Percentiles rank a stretch among this genome's conserved stretches.
Conservation (phyloP, 2,888 invertebrate species). For the Caenorhabditis panamensis region DNA sequence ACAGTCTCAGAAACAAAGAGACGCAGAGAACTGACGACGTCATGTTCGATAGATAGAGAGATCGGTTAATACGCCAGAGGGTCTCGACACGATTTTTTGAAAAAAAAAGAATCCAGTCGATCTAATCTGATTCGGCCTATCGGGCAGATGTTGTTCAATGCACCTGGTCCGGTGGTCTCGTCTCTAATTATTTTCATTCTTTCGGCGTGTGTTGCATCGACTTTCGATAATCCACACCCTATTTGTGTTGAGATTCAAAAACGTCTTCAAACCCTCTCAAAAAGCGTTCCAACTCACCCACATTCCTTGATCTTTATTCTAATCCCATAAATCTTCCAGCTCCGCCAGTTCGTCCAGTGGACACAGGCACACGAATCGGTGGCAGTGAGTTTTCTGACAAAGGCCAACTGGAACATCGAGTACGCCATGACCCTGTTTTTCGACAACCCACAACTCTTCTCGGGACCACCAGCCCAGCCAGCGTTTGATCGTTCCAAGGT, state of each 20-base stretch:
- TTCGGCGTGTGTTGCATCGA: no score
- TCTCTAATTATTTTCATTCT: no score
- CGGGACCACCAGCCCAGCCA: constrained; percentile 13
- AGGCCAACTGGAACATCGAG: constrained; percentile 78
- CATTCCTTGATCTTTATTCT: no score
- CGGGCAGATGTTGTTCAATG: no score
- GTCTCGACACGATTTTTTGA: neutral
- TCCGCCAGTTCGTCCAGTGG: constrained; percentile 67
- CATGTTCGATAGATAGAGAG: neutral
- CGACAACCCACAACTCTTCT: constrained; percentile 70
- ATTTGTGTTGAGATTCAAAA: no score
- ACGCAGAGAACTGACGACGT: neutral
- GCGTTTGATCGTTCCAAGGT: constrained; percentile 31
- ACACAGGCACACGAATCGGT: constrained; percentile 62
- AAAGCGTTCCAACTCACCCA: neutral
- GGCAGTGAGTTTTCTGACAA: constrained; percentile 73
- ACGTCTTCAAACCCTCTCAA: neutral
- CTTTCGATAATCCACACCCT: no score
- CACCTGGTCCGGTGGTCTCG: no score
- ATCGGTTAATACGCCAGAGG: no score
- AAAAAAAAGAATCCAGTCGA: no score
- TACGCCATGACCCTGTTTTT: constrained; percentile 75
- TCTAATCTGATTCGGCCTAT: no score
- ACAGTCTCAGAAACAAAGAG: no score
- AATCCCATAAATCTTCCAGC: constrained; percentile 37